Conservation (phyloP, 1,140 invertebrate genomes). For the Hermatobates lingyangjiaoensis region DNA sequence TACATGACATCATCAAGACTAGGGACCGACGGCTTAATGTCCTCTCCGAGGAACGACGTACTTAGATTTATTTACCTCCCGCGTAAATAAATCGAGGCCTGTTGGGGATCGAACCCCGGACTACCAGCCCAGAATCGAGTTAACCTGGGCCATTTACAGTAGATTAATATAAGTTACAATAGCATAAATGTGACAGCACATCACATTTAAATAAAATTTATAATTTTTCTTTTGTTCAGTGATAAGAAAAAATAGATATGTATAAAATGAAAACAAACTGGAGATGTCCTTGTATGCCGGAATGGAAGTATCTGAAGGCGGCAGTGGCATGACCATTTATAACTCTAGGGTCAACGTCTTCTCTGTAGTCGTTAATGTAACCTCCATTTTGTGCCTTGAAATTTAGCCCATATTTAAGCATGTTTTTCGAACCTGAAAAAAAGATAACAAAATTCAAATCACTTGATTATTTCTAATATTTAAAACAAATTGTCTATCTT, state of each 20-base stretch:
- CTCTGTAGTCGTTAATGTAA: conserved; percentile 71
- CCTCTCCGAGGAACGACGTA: too few species aligned
- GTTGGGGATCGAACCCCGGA: too few species aligned
- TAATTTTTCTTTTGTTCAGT: neutral
- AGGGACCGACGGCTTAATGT: too few species aligned
- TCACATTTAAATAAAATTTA: neutral
- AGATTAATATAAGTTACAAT: neutral
- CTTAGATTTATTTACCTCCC: too few species aligned
- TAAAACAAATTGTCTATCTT: too few species aligned
- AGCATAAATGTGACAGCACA: neutral
- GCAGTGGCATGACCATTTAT: conserved; percentile 72
- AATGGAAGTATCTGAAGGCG: conserved; percentile 75
- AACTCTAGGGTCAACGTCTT: conserved; percentile 51
- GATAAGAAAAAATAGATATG: neutral
- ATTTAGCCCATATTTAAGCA: conserved; percentile 45
- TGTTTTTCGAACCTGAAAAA: conserved; percentile 37
- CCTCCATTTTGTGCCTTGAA: conserved; percentile 39
- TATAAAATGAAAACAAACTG: conserved; percentile 41
- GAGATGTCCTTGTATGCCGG: conserved; percentile 54
- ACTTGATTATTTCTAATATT: neutral
- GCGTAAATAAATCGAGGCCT: too few species aligned
- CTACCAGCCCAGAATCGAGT: too few species aligned
- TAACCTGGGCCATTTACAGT: too few species aligned
- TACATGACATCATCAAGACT: too few species aligned
- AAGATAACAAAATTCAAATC: neutral